Conservation (phyloP, 2,888 invertebrate genomes). For the Aquatica leii region DNA sequence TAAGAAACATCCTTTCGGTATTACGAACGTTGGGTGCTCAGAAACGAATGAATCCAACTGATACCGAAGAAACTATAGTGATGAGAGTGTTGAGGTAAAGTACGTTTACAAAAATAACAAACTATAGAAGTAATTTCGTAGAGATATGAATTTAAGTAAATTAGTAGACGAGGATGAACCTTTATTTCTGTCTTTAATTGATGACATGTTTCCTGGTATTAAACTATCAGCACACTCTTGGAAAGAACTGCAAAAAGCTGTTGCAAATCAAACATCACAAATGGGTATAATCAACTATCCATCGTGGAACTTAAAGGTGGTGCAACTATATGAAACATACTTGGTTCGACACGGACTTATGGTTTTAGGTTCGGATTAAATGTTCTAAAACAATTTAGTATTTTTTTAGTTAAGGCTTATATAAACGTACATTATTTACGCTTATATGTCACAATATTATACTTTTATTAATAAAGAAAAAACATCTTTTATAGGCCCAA, state of each 20-base stretch:
- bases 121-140: slow-evolving; percentile 43
- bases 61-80: slow-evolving; percentile 88
- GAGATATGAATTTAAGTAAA: slow-evolving; percentile 94
- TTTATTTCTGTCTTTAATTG: slow-evolving; percentile 83
- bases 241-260: slow-evolving; percentile 81
- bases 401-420: neutral
- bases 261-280: slow-evolving; percentile 69
- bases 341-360: slow-evolving; percentile 88
- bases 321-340: slow-evolving; percentile 87
- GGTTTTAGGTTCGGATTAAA: slow-evolving; percentile 72
- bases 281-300: slow-evolving; percentile 80
- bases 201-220: slow-evolving; percentile 90
- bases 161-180: slow-evolving; percentile 93
- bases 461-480: neutral
- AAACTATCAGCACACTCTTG: slow-evolving; percentile 74
- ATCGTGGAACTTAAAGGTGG: slow-evolving; percentile 86
- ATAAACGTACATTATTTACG: too few species aligned
- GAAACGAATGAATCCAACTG: slow-evolving; percentile 77
- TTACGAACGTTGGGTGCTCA: slow-evolving; percentile 82
- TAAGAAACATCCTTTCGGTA: slow-evolving; percentile 83
- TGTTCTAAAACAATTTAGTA: neutral
- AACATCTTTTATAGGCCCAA: slow-evolving; percentile 69
- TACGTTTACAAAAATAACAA: neutral
- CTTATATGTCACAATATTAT: too few species aligned
- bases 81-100: slow-evolving; percentile 82